Evolutionary conservation across 1,140 invertebrate species (phyloP).

Genomic region (Mactra quadrangularis): DNA sequence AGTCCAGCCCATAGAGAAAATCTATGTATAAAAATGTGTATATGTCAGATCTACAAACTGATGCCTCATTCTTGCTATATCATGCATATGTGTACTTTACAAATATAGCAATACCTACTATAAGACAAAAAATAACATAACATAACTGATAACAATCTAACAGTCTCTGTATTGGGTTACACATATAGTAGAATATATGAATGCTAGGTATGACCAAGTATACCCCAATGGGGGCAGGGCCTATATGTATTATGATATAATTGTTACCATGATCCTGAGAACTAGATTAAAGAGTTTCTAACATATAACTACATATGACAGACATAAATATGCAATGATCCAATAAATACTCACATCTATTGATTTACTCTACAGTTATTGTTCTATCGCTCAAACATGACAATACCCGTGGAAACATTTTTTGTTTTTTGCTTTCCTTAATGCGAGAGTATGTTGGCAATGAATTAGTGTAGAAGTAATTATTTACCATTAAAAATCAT

Average conservation of each 20-base stretch:
- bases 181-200: constrained; percentile 30
- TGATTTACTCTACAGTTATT: constrained; percentile 11
- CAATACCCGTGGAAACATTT: background rate
- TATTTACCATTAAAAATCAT: no score
- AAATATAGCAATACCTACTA: constrained; percentile 56
- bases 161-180: constrained; percentile 40
- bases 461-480: background rate
- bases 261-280: no score
- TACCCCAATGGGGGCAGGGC: background rate
- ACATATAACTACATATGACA: no score
- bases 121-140: no score
- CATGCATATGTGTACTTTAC: constrained; percentile 54
- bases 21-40: constrained; percentile 18
- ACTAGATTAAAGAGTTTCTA: no score
- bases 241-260: background rate
- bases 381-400: constrained; percentile 1
- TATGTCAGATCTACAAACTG: background rate
- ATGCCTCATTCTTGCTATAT: background rate
- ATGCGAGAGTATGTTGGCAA: background rate
- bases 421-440: background rate
- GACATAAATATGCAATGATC: background rate
- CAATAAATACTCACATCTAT: constrained; percentile 28
- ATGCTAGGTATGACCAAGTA: constrained; percentile 34
- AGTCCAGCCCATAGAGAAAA: background rate
- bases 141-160: constrained; percentile 22